Base-by-base conservation (phyloP, 2,888 invertebrate species). In the Aphrophora alni region DNA sequence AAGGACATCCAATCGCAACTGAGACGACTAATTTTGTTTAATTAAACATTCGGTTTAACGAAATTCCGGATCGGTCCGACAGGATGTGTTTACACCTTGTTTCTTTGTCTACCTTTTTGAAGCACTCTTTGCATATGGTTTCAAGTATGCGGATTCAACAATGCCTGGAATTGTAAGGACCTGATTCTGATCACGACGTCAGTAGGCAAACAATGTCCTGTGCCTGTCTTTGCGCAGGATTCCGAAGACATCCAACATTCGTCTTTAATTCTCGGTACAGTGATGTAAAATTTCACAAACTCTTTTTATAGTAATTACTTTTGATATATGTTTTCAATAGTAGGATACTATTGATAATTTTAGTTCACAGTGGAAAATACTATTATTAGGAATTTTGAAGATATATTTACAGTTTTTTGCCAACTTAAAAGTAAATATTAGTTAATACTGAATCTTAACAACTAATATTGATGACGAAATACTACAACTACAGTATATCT, bases 171-270 rank as follows among this genome's bases (percentile, higher is more conserved):
- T 59, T 59, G 59, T 21, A 59, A 59, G 59, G 59, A 5, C 59
- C 21, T 59, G 59, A 44, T 44, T 44, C 2, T 4, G 44, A 44
- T 44, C 44, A 44, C 44, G 44, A 59, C 59, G 59, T 59, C 59
- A 59, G 59, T n/a, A n/a, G n/a, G n/a, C n/a, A 59, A 59, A 59
- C 59, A 59, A 59, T 59, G 59, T 59, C 59, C 59, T 21, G 59
- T 21, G 59, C 59, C 59, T 59, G 59, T 59, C 59, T 21, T 59
- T 59, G 14, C 59, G 59, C 59, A 21, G 59, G 59, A 59, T 59
- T 59, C 59, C 59, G 59, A 3, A 21, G 59, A 59, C 59, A 14
- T 59, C n/a, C 59, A 21, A 59, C 59, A 59, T 59, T 59, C 21
- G 59, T 59, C 44, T 59, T 4, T 59, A 59, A 59, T 59, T 59